Evolutionary conservation across 2,888 invertebrate species (phyloP), one percentile per base, ranked within the genome.

Genomic region (Epirrita christyi): DNA sequence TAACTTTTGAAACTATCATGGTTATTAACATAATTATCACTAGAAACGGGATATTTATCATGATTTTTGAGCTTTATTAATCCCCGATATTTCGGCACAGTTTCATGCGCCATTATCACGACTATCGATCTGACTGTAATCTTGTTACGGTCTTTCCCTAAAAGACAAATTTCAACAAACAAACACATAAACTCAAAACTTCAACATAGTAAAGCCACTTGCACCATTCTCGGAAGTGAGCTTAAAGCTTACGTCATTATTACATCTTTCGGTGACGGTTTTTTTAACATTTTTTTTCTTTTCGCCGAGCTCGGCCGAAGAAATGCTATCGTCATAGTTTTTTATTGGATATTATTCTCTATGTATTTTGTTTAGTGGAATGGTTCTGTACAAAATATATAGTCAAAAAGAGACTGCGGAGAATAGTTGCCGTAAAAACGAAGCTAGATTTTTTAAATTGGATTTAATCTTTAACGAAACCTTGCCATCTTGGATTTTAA

Each of bases 311-410:
- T 21, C 38, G 41, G 32, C n/a, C n/a, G 34, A 61, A 64, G 67
- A 67, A 66, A 67, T 65, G 57, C 58, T 66, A 47, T 60, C 47
- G 50, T 38, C 21, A 14, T 55, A 13, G 34, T 50, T 52, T 55
- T 59, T 21, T 49, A 21, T 21, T 21, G 21, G 21, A 21, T 21
- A 21, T 21, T 4, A n/a, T 48, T 53, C 42, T 36, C 41, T 43
- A 45, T 48, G 8, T 11, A 44, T 55, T 56, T 13, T 13, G 5
- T 38, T 38, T 34, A 4, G 21, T 45, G 9, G 8, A n/a, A 2
- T 44, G 66, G 64, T 63, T 68, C 68, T 15, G 64, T 67, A 59
- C 9, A 28, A 9, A 37, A 11, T 7, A 7, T 9, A 8, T 32
- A 5, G 32, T n/a, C n/a, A n/a, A 32, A 32, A 9, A 32, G 21